phyloP scores from a whole-genome alignment of 2,888 invertebrate genomes.

The Eupithecia subfuscata region DNA sequence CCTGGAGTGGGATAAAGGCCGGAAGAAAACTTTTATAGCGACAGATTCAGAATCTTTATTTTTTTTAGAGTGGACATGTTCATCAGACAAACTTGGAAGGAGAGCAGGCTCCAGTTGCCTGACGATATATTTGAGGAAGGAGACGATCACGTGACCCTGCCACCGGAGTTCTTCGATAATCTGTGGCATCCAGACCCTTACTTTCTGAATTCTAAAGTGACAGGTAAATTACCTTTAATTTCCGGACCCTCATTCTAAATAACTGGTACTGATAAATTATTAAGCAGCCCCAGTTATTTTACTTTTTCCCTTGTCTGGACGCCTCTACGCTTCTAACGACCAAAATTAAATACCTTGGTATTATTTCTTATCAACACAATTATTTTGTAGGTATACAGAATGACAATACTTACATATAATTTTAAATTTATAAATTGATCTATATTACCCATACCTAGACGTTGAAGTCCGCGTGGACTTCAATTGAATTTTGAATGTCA shows the following conservation, averaged over 20 bases:
- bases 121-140: conserved; percentile 91
- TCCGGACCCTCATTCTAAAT: neutral
- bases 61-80: conserved; percentile 91
- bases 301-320: neutral
- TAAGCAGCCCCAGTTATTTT: neutral
- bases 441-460: no score
- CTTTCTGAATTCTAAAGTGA: conserved; percentile 92
- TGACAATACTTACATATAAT: no score
- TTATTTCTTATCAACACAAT: no score
- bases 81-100: conserved; percentile 91
- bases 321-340: neutral
- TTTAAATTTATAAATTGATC: no score
- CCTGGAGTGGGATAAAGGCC: no score
- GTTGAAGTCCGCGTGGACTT: neutral
- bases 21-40: no score
- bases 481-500: neutral
- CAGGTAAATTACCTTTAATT: conserved; percentile 81
- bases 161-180: conserved; percentile 91
- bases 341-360: neutral
- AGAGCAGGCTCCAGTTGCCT: conserved; percentile 89
- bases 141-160: conserved; percentile 91
- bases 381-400: no score
- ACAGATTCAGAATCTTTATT: neutral
- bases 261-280: neutral
- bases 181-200: conserved; percentile 96